These are phyloP conservation scores for Iselma pallidipennis DNA, from an alignment of 2,888 invertebrate species.

Conservation along the genomic window DNA sequence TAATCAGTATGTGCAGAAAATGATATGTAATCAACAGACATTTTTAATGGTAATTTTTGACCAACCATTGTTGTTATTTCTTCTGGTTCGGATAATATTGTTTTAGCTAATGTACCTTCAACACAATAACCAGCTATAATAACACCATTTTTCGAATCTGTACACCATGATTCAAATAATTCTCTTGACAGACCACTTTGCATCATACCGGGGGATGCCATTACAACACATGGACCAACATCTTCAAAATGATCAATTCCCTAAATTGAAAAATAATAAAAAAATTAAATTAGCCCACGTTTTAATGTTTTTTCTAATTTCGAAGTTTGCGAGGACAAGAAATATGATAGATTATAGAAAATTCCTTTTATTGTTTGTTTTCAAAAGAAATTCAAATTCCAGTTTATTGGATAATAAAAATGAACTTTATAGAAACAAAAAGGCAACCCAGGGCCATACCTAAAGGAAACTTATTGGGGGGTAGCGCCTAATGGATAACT, in stretches of 20 bases:
- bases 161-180: conserved; percentile 98
- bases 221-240: conserved; percentile 98
- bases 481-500: too few relatives aligned
- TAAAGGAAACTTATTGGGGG: too few relatives aligned
- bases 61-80: conserved; percentile 96
- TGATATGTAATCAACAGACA: conserved; percentile 99
- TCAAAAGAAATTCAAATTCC: too few relatives aligned
- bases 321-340: too few relatives aligned
- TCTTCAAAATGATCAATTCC: conserved; percentile 99
- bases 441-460: too few relatives aligned
- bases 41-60: conserved; percentile 92
- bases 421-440: too few relatives aligned
- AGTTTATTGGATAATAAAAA: too few relatives aligned
- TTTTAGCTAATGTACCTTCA: conserved; percentile 89
- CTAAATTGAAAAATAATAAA: conserved; percentile 53
- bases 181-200: conserved; percentile 97
- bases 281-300: not conserved
- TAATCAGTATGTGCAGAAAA: conserved; percentile 99
- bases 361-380: too few relatives aligned
- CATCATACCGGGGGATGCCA: conserved; percentile 99
- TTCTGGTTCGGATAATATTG: conserved; percentile 95
- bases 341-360: too few relatives aligned
- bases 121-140: conserved; percentile 97
- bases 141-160: conserved; percentile 96
- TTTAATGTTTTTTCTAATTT: not conserved